These are phyloP conservation scores for Cirrhinus mrigala DNA, from an alignment of 2,797 vertebrate species.

Conservation along the genomic window DNA sequence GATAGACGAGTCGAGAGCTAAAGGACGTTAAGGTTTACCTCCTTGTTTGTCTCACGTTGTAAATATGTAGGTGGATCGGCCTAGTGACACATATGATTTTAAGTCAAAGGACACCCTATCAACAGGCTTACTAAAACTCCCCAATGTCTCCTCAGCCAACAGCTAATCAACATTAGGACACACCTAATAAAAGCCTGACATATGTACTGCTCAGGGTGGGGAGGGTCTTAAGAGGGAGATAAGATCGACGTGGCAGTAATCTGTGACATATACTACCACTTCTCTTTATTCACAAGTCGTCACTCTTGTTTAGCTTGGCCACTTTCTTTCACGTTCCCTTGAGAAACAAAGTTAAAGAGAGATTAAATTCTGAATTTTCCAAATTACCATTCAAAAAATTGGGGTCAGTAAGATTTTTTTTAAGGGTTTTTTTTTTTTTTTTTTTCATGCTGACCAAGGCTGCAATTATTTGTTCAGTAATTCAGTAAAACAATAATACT, in stretches of 20 bases:
- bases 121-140: conserved; percentile 57
- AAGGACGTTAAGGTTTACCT: conserved; percentile 39
- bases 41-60: conserved; percentile 56
- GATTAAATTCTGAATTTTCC: background rate
- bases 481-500: background rate
- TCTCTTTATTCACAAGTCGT: conserved; percentile 29
- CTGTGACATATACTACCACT: background rate
- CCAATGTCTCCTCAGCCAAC: conserved; percentile 66
- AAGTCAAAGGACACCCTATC: conserved; percentile 69
- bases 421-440: background rate
- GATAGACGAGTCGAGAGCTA: conserved; percentile 40
- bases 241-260: conserved; percentile 14
- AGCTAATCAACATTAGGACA: conserved; percentile 68
- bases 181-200: conserved; percentile 74
- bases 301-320: background rate
- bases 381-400: too few species aligned
- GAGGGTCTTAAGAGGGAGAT: conserved; percentile 48
- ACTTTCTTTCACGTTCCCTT: background rate
- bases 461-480: background rate
- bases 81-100: conserved; percentile 51
- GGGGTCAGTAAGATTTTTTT: too few species aligned
- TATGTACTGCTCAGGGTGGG: conserved; percentile 51
- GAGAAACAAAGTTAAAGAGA: background rate
- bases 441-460: background rate
- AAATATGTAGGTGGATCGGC: conserved; percentile 62